Evolutionary conservation across 2,797 vertebrate species (phyloP), one percentile per base, ranked within the genome.

Genomic region (Cephalopachus bancanus): DNA sequence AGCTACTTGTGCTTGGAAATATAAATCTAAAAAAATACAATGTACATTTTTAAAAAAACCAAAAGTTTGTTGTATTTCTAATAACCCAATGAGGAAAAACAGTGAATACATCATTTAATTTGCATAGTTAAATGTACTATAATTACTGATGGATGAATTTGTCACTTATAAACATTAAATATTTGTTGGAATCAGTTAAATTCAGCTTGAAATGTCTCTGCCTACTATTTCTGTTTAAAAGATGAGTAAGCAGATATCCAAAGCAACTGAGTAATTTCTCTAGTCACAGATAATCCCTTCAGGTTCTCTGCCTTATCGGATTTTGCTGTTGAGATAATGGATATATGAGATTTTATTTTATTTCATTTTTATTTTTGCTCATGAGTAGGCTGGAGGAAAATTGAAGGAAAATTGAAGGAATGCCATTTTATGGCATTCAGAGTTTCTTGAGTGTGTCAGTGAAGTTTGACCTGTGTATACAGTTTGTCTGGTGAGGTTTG

Each of bases 141-240:
- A 74, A 85, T 86, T 95, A 93, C 10, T 91, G 37, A 53, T 76
- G 11, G 49, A 30, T 87, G 24, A 64, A 83, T 87, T 83, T 78
- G 84, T 60, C 69, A 59, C 30, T 80, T 62, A 16, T 71, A 71
- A 22, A 67, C 44, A 89, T 71, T 92, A 92, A 92, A 81, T 85
- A 83, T 94, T 57, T 92, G 15, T 79, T 83, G 75, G 24, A 75
- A 85, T 87, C 37, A 71, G 8, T 96, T 80, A 92, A 83, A 15
- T 64, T 11, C 10, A 37, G 10, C n/a, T 92, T 86, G 94, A 69
- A 89, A 37, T 81, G 28, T 49, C 49, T 83, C 75, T 88, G 10
- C 3, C 30, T 59, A 60, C 22, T 9, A 19, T 74, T 90, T 86
- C 10, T 92, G 2, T 74, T 90, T 86, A 74, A 84, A 89, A 88